Conservation (phyloP, 2,113 vertebrate genomes). For the Colaptes auratus region DNA sequence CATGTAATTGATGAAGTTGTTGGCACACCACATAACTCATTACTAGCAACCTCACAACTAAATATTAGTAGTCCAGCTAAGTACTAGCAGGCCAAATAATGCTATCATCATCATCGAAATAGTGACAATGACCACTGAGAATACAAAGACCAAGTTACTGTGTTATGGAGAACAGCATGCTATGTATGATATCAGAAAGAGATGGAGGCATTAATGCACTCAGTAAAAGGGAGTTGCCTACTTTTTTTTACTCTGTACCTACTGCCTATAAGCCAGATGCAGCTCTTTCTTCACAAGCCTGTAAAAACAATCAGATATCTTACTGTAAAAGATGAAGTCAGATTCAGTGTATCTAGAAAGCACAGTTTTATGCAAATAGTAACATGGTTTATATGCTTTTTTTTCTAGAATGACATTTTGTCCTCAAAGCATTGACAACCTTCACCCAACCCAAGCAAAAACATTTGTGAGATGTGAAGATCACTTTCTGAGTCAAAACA, state of each 20-base stretch:
- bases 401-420: slow-evolving; percentile 85
- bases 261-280: not conserved
- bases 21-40: not conserved
- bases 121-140: not conserved
- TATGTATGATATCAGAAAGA: not conserved
- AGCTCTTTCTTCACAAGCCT: not conserved
- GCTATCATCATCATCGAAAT: not conserved
- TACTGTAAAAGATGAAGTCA: not conserved
- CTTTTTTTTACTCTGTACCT: not conserved
- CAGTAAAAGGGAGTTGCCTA: not conserved
- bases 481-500: slow-evolving; percentile 19
- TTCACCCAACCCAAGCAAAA: slow-evolving; percentile 81
- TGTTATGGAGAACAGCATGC: not conserved
- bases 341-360: not conserved
- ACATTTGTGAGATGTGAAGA: slow-evolving; percentile 86
- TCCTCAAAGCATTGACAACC: slow-evolving; percentile 75
- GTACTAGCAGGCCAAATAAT: not conserved
- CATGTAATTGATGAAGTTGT: not conserved
- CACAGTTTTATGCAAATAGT: not conserved
- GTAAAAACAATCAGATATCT: not conserved
- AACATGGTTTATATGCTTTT: slow-evolving; percentile 3
- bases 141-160: not conserved
- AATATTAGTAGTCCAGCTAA: not conserved
- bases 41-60: not conserved
- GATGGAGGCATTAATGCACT: not conserved